phyloP scores from a whole-genome alignment of 2,113 vertebrate genomes.

The Tragelaphus scriptus region DNA sequence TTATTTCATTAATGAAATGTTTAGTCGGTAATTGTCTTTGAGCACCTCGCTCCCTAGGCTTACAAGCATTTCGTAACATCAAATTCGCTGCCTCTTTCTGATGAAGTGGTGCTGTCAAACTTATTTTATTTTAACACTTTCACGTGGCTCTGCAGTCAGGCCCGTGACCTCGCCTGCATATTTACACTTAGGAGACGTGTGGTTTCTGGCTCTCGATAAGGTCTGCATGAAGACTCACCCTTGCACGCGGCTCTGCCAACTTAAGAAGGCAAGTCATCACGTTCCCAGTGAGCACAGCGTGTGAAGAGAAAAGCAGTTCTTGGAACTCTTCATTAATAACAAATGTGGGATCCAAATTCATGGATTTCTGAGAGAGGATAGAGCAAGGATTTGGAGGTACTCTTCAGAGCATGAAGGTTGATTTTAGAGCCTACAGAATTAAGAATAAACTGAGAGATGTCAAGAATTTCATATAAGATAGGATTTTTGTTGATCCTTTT shows the following conservation, averaged over 20 bases:
- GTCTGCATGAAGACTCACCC: slow-evolving; percentile 24
- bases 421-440: slow-evolving; percentile 63
- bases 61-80: slow-evolving; percentile 78
- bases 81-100: slow-evolving; percentile 69
- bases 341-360: slow-evolving; percentile 45
- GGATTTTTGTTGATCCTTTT: neutral
- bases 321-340: slow-evolving; percentile 30
- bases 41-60: slow-evolving; percentile 81
- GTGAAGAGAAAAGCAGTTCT: slow-evolving; percentile 43
- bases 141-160: neutral
- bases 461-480: slow-evolving; percentile 26
- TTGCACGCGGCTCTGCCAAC: neutral
- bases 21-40: slow-evolving; percentile 87
- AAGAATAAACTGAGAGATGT: slow-evolving; percentile 30
- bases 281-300: neutral
- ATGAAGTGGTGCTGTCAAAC: slow-evolving; percentile 71
- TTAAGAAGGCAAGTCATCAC: slow-evolving; percentile 23
- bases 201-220: slow-evolving; percentile 35
- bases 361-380: slow-evolving; percentile 38
- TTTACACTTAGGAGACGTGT: slow-evolving; percentile 27
- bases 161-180: neutral
- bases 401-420: slow-evolving; percentile 48
- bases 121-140: slow-evolving; percentile 68
- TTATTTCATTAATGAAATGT: slow-evolving; percentile 88
- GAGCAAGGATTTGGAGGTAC: slow-evolving; percentile 42